Evolutionary conservation across 30 jellyfish, hydroid and myxozoan species (phyloP).

Genomic region (Turritopsis rubra): DNA sequence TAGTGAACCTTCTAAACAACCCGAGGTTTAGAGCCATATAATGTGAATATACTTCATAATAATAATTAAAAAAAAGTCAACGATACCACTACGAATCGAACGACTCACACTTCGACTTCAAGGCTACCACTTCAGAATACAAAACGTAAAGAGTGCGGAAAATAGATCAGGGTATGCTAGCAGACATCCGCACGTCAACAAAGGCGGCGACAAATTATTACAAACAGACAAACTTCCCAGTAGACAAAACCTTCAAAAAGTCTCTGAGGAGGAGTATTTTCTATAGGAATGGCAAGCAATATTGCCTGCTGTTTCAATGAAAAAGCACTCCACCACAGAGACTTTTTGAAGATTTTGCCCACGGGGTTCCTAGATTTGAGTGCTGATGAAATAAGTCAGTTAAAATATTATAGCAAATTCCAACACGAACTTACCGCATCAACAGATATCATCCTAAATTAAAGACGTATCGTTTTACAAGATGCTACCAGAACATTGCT

Average conservation of each 20-base stretch:
- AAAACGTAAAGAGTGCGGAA: not conserved
- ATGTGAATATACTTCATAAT: too few species aligned
- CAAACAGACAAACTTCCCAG: not conserved
- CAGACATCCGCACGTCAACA: conserved; percentile 12
- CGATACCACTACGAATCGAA: conserved; percentile 17
- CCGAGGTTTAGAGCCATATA: too few species aligned
- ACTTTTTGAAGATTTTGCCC: too few species aligned
- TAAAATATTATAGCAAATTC: not conserved
- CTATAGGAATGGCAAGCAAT: too few species aligned
- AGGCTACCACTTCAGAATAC: not conserved
- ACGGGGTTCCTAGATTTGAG: not conserved
- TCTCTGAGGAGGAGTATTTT: too few species aligned
- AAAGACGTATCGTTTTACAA: too few species aligned
- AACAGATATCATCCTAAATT: not conserved
- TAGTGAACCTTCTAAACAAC: too few species aligned
- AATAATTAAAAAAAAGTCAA: not conserved
- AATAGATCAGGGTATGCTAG: conserved; percentile 21
- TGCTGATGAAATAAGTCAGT: too few species aligned
- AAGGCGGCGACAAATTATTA: not conserved
- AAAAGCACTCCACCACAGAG: too few species aligned
- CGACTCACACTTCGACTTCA: conserved; percentile 21
- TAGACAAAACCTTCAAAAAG: too few species aligned
- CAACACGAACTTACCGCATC: not conserved
- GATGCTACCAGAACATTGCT: too few species aligned
- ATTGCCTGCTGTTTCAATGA: too few species aligned